Base-by-base conservation (phyloP, 2,113 vertebrate genomes). In the Carassius gibelio region DNA sequence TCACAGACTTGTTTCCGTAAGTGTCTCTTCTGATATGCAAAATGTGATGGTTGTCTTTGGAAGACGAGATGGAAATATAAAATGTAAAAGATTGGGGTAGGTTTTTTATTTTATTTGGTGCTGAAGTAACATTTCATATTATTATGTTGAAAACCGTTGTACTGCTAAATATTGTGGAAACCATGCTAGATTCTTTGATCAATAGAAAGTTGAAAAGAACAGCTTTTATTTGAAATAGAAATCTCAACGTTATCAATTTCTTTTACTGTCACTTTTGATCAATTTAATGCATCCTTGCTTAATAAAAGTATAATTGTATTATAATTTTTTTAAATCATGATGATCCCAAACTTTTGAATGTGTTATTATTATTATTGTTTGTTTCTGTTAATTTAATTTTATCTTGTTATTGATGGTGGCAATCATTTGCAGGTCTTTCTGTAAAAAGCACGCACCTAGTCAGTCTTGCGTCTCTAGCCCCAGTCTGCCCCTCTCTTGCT, bases 1-100 rank as follows among this genome's bases (percentile, higher is more conserved):
- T 97, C 82, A 96, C 93, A 30, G 96, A 91, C 84, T 90, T 93
- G 59, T 99, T 98, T 92, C 95, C 95, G 98, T 99, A 92, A 96
- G 96, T 94, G 3, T 59, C 45, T 55, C 6, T 34, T n/a, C 4
- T 10, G 72, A 10, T 50, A 9, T 23, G 50, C n/a, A 50, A 62
- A 34, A 75, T 52, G 50, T 48, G 3, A 14, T 14, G 48, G 48
- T 52, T 52, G 50, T 1, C 3, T 1, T 1, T 52, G 52, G 52
- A 55, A 55, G 52, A 55, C 5, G 52, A 17, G 52, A 55, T 17
- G 5, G 5, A 15, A 55, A 15, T 55, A 1, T 55, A 55, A 55
- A 55, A 55, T 17, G 3, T 3, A 17, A 52, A 55, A 52, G 50
- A 15, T 52, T 52, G 50, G 50, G 50, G 50, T 52, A 4, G 50